Evolutionary conservation across 1,140 invertebrate species (phyloP), one percentile per base, ranked within the genome.

Genomic region (Solenopsis fugax): DNA sequence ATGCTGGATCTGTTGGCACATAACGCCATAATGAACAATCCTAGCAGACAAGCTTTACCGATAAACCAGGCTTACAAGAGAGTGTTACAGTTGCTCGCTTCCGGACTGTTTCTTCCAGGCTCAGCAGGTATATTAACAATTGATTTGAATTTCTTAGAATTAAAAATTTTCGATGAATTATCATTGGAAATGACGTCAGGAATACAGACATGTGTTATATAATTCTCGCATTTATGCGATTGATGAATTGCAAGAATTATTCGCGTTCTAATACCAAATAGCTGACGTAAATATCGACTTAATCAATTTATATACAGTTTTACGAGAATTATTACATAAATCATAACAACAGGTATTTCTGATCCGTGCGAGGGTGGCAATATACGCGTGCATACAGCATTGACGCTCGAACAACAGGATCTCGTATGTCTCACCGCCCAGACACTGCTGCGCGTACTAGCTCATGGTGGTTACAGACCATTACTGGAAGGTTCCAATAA

Each of bases 21-120:
- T 95, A 98, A 99, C 96, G 97, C 98, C 60, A 98, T 99, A 84
- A 98, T 99, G 97, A 99, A 99, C 94, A 99, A 99, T 95, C 98
- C 98, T 0, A 97, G 97, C 71, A 95, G 99, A 52, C 98, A 99
- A 95, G 98, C 99, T 1, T 95, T 99, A 67, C 97, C 99, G 1
- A 97, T 99, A 77, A 98, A 99, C 93, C 96, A 97, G 73, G 99
- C 99, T 0, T 96, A 94, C 84, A 96, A 97, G 87, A 96, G 98
- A 89, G 97, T 98, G 62, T 96, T 99, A 67, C 98, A 99, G 91
- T 96, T 99, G 21, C 95, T 99, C 34, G 96, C 98, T 6, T 98
- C 98, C n/a, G 99, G 99, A 4, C 95, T 99, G 58, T 99, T 99
- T 94, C 95, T 99, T 56, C 99, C 99, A 16, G 99, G 98, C 60